These are phyloP conservation scores for Lerista edwardsae DNA, from an alignment of 2,797 vertebrate genomes.

Conservation along the genomic window DNA sequence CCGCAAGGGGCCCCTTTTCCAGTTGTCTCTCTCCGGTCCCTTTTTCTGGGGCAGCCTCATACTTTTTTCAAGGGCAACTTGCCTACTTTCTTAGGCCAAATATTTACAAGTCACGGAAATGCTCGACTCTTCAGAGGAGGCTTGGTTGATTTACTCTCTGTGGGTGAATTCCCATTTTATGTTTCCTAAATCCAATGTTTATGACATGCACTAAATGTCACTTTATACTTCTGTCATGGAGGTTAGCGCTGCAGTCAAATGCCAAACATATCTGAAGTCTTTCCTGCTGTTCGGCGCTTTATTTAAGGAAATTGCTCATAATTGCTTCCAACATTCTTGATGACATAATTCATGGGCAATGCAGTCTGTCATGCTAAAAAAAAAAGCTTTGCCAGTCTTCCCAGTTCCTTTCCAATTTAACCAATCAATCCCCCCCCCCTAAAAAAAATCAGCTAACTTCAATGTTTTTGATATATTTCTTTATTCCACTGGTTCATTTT, in stretches of 20 bases:
- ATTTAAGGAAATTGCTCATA: conserved; percentile 43
- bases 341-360: conserved; percentile 46
- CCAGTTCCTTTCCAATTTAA: conserved; percentile 41
- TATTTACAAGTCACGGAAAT: conserved; percentile 47
- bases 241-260: conserved; percentile 4
- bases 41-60: neutral
- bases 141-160: neutral
- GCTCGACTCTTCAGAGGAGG: conserved; percentile 22
- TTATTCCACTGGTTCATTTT: conserved; percentile 40
- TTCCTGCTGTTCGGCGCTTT: conserved; percentile 21
- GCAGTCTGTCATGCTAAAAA: conserved; percentile 37
- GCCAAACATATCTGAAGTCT: conserved; percentile 26
- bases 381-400: conserved; percentile 49
- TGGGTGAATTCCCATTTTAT: conserved; percentile 16
- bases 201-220: neutral
- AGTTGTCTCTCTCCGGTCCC: neutral
- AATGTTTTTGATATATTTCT: neutral
- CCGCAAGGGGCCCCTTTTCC: neutral
- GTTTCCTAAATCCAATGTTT: neutral
- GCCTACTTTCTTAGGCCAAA: conserved; percentile 56
- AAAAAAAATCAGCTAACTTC: conserved; percentile 46
- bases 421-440: neutral
- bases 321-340: conserved; percentile 36
- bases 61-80: conserved; percentile 56
- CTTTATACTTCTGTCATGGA: conserved; percentile 3